phyloP scores from a whole-genome alignment of 2,888 invertebrate species.

The Acanthosoma haemorrhoidale region DNA sequence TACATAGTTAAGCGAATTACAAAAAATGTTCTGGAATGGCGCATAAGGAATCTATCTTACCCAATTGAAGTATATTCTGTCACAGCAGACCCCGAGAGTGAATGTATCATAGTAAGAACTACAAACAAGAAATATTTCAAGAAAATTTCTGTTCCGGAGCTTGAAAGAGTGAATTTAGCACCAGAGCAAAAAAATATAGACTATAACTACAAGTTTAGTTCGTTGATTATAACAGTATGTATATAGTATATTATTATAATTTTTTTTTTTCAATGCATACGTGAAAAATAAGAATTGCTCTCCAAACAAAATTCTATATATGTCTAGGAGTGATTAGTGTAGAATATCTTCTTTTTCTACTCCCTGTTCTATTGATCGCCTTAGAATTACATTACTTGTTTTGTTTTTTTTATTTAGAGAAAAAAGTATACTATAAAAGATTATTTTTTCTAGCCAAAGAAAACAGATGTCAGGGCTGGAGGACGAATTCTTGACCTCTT shows the following conservation, averaged over 20 bases:
- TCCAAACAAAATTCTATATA: too few relatives aligned
- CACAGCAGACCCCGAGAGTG: constrained; percentile 58
- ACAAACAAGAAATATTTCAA: constrained; percentile 79
- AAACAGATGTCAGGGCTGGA: too few relatives aligned
- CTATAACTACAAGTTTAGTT: constrained; percentile 66
- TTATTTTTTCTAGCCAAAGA: too few relatives aligned
- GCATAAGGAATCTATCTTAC: constrained; percentile 73
- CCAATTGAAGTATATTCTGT: constrained; percentile 65
- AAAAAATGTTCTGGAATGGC: constrained; percentile 70
- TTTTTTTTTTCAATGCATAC: not conserved
- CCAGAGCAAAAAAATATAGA: constrained; percentile 61
- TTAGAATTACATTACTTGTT: too few relatives aligned
- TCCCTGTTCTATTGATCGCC: too few relatives aligned
- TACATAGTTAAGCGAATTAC: constrained; percentile 64
- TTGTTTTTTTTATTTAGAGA: too few relatives aligned
- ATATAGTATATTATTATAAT: not conserved
- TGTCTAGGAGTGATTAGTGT: too few relatives aligned
- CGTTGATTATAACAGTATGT: constrained; percentile 67
- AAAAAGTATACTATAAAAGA: too few relatives aligned
- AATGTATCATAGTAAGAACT: constrained; percentile 62
- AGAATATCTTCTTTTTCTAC: too few relatives aligned
- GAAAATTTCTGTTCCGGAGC: constrained; percentile 62
- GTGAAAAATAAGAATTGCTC: too few relatives aligned
- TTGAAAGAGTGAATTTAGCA: constrained; percentile 58
- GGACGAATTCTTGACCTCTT: too few relatives aligned